Evolutionary conservation across 2,797 vertebrate genomes (phyloP), one percentile per base, ranked within the genome.

Genomic region (Astyanax mexicanus): DNA sequence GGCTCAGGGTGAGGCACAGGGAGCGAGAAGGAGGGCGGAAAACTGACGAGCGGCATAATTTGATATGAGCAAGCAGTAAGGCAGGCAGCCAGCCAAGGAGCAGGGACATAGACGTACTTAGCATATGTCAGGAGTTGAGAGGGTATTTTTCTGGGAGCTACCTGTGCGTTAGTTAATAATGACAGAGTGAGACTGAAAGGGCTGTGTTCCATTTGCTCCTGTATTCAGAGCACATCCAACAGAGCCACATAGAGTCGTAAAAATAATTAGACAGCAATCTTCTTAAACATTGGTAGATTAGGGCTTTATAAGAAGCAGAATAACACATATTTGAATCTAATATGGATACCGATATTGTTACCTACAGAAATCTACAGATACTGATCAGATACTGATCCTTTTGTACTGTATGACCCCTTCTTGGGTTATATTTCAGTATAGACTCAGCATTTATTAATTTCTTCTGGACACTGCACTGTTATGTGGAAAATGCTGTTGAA

Each of bases 1-100:
- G 73, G 13, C 76, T 35, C 57, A 75, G 76, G 40, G 51, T 66
- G 79, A 82, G 60, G 78, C 65, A 71, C 32, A 72, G 66, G 71
- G 40, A 82, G 75, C 6, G 60, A 68, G 57, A 80, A 76, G 81
- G 72, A 81, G 74, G 68, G 47, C 67, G 74, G 77, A 86, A 92
- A 92, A 90, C 52, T 74, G 82, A 88, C 75, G 89, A 88, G 74
- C 89, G 90, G 92, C 92, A 93, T 81, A 93, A 94, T 93, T 91
- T 81, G 92, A 94, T 93, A 91, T 13, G 82, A 82, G 80, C 85
- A 61, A 69, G 85, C 81, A 78, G 80, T 45, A 79, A 86, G 87
- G 83, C 83, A 61, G 75, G 84, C 78, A 75, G 89, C 84, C 88
- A 90, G 77, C 67, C 68, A 72, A 69, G 45, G 29, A 55, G 69